These are phyloP conservation scores for Tanypteryx hageni DNA, from an alignment of 2,888 invertebrate species.

Conservation along the genomic window DNA sequence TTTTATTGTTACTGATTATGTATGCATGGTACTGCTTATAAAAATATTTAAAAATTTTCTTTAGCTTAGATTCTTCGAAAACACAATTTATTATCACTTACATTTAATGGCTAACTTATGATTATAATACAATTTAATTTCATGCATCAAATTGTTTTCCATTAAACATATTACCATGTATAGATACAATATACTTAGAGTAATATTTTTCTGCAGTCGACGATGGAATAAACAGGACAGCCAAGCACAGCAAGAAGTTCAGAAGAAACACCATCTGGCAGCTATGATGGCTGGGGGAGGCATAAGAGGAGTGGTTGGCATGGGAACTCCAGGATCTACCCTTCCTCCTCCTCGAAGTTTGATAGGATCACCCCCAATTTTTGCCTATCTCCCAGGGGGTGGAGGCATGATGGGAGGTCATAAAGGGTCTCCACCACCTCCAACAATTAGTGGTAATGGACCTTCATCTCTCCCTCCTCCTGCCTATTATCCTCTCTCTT, in stretches of 20 bases:
- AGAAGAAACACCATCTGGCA: slow-evolving; percentile 79
- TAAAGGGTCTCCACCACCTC: slow-evolving; percentile 75
- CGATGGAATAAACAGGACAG: slow-evolving; percentile 84
- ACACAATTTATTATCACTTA: too few species aligned
- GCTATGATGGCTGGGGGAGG: slow-evolving; percentile 77
- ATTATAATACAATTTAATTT: too few species aligned
- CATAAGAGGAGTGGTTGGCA: slow-evolving; percentile 45
- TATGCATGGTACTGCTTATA: too few species aligned
- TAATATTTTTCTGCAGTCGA: slow-evolving; percentile 78
- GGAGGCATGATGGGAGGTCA: slow-evolving; percentile 80
- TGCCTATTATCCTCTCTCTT: slow-evolving; percentile 84
- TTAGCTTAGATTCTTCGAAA: too few species aligned
- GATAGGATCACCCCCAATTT: slow-evolving; percentile 84
- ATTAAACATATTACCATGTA: too few species aligned
- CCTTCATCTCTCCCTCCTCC: slow-evolving; percentile 79
- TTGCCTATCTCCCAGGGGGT: slow-evolving; percentile 79
- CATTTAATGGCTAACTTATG: too few species aligned
- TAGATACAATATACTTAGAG: not conserved
- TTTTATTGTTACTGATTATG: too few species aligned
- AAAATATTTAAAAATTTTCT: too few species aligned
- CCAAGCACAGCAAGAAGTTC: slow-evolving; percentile 77
- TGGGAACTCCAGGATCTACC: not conserved
- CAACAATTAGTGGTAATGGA: slow-evolving; percentile 77
- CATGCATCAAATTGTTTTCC: too few species aligned
- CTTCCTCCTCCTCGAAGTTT: not conserved